Evolutionary conservation across 2,888 invertebrate species (phyloP).

Genomic region (Dione juno): DNA sequence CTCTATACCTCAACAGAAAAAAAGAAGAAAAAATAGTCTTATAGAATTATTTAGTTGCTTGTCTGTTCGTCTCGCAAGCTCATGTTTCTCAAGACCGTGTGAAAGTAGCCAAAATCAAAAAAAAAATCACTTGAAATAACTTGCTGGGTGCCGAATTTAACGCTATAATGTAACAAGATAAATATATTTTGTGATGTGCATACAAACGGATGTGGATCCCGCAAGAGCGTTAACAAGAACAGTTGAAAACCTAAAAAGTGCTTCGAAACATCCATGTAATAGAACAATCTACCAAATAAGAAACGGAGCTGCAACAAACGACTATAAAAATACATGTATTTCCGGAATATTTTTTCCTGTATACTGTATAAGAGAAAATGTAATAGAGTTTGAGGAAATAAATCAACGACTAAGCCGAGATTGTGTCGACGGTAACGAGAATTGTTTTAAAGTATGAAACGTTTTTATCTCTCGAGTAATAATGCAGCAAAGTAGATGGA

Average conservation of each 20-base stretch:
- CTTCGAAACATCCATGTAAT: not conserved
- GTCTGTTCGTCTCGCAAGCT: no score
- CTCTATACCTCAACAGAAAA: no score
- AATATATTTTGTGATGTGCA: no score
- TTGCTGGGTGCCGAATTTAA: no score
- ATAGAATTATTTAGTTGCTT: no score
- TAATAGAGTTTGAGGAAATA: slow-evolving; percentile 16
- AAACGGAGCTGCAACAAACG: not conserved
- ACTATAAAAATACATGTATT: slow-evolving; percentile 1
- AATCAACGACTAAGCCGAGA: slow-evolving; percentile 22
- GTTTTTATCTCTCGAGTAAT: slow-evolving; percentile 1
- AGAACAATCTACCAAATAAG: not conserved
- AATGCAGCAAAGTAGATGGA: slow-evolving; percentile 1
- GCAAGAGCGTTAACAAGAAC: no score
- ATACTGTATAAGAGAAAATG: not conserved
- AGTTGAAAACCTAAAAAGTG: not conserved
- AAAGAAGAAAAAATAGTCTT: no score
- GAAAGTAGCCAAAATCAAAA: no score
- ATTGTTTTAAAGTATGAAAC: slow-evolving; percentile 18
- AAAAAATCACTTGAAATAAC: no score
- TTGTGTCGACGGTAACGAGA: slow-evolving; percentile 18
- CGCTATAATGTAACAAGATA: no score
- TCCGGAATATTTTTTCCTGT: not conserved
- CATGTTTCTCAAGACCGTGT: no score
- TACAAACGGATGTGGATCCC: no score